Base-by-base conservation (phyloP, 2,113 vertebrate genomes). In the Tamias sibiricus region DNA sequence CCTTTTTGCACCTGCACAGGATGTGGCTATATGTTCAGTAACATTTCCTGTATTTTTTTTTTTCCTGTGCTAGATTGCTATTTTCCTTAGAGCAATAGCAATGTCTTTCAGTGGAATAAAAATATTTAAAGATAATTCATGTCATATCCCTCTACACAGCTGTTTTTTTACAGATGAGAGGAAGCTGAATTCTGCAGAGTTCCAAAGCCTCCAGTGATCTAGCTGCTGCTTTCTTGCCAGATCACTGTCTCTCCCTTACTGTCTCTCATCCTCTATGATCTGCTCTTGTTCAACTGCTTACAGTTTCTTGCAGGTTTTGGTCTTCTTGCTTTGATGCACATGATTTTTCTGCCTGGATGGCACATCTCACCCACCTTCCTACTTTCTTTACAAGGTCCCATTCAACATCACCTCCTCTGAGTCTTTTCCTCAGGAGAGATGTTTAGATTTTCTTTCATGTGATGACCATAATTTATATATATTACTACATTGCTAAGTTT, bases 81-180 rank as follows among this genome's bases (percentile, higher is more conserved):
- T 75, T 83, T 95, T 90, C 59, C 37, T 82, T 57, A 30, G 52
- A 90, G 35, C 47, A 69, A 52, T n/a, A 24, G 22, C 40, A 80
- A 28, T 54, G n/a, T 20, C 16, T 59, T 86, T 95, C n/a, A 47
- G 57, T 35, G 13, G 32, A n/a, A 82, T 52, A 44, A 91, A 88
- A 72, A 76, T 30, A 72, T 57, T 57, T 22, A 44, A 57, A 14
- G 8, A 72, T n/a, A n/a, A 47, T 57, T 79, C 28, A 8, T 24
- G 1, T 28, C 10, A 42, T 44, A 17, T 2, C 26, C 4, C 57
- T 44, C n/a, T 57, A 94, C 30, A 85, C 22, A 30, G 16, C 24
- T 30, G 11, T 69, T 16, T 68, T 68, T 49, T 54, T 13, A 19
- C 4, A 16, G 69, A 28, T 37, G 26, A 42, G 11, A 68, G 42